Base-by-base conservation (phyloP, 2,888 invertebrate genomes). In the Rhyacophila evoluta region DNA sequence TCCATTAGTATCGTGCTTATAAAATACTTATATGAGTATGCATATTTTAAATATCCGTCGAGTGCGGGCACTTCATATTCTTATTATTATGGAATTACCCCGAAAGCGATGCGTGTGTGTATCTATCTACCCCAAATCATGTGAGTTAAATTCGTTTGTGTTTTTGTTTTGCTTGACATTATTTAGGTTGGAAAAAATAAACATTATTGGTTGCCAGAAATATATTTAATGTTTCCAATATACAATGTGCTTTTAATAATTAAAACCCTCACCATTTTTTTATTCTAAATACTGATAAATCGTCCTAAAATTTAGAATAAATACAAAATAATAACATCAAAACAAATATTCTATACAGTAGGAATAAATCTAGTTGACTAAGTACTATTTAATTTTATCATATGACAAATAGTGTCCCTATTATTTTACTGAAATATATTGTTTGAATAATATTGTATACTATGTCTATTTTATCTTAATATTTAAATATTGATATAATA, bases 211-310 rank as follows among this genome's bases (percentile, higher is more conserved):
- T 75, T 39, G 36, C n/a, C 38, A 36, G 69, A 75, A 69, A 75
- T 69, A 29, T 69, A 68, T 75, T 70, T 39, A 68, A 36, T 70
- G 69, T 75, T 39, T 70, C 75, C 68, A 70, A 75, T 75, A 38
- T 39, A 39, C 29, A 70, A 68, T 36, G 36, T 15, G 37, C 11
- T 75, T 27, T 75, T 68, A 75, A 27, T 70, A 15, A 33, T 15
- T 68, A 69, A 33, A 70, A 12, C 70, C 75, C 75, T 19, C 37
- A 37, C 38, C 75, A 37, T 75, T 29, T 39, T 1, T 19, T 27
- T 74, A 37, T 74, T 6, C 19, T 39, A 38, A 38, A 12, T 67
- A 29, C 27, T 25, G 10, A 25, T 68, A 11, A 68, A 74, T 74
- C 67, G 68, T 55, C 15, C 3, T 55, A 25, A 19, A 19, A 19